These are phyloP conservation scores for Linnaemya vulpina DNA, from an alignment of 2,888 invertebrate genomes.

Conservation along the genomic window DNA sequence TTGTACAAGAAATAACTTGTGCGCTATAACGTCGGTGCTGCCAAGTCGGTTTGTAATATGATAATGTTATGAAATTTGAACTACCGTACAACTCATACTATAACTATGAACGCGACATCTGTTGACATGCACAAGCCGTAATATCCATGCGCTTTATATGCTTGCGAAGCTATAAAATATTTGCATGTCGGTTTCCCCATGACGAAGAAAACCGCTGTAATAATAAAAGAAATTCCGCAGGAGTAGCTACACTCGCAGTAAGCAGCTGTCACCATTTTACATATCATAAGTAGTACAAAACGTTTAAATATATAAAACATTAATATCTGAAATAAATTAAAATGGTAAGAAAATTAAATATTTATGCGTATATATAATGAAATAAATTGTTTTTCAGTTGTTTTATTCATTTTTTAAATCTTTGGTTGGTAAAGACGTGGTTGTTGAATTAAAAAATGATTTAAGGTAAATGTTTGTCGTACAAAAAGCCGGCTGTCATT, in stretches of 20 bases:
- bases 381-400: conserved; percentile 84
- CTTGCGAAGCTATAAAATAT: too few species aligned
- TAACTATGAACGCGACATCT: too few species aligned
- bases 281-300: not conserved
- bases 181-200: too few species aligned
- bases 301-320: conserved; percentile 2
- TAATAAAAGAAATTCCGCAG: not conserved
- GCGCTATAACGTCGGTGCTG: too few species aligned
- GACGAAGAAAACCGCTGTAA: not conserved
- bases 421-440: conserved; percentile 98
- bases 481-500: conserved; percentile 26
- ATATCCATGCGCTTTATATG: too few species aligned
- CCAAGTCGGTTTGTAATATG: too few species aligned
- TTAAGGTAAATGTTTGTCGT: conserved; percentile 87
- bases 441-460: conserved; percentile 99
- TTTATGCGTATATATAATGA: not conserved
- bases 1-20: too few species aligned
- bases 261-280: conserved; percentile 47
- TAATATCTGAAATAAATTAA: conserved; percentile 28
- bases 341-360: conserved; percentile 53
- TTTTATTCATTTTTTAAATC: conserved; percentile 99
- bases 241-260: not conserved
- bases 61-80: too few species aligned
- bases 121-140: too few species aligned
- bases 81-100: too few species aligned